These are phyloP conservation scores for Steinernema khuongi DNA, from an alignment of 1,140 invertebrate genomes.

Conservation along the genomic window DNA sequence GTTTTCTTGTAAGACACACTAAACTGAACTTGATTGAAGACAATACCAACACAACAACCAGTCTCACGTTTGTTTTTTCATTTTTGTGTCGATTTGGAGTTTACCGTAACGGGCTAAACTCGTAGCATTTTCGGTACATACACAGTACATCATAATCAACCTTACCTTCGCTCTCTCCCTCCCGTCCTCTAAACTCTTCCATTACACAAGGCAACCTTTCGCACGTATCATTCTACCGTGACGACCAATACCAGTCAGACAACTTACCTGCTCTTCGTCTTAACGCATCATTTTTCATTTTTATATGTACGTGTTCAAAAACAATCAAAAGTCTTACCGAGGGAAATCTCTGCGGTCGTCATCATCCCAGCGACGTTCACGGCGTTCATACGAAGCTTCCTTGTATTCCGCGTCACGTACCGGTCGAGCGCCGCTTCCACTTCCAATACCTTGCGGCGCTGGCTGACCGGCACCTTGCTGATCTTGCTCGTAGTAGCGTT, in stretches of 20 bases:
- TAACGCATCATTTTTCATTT: not conserved
- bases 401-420: not conserved
- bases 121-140: not conserved
- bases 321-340: not conserved
- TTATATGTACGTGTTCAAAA: not conserved
- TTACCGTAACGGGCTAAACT: constrained; percentile 9
- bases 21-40: constrained; percentile 4
- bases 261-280: not conserved
- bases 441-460: too few species aligned
- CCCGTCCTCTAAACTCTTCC: not conserved
- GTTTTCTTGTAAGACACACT: not conserved
- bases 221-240: not conserved
- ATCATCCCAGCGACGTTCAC: not conserved
- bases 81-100: not conserved
- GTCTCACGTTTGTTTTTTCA: not conserved
- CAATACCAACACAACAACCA: not conserved
- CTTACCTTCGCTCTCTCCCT: not conserved
- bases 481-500: not conserved
- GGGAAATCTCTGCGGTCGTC: not conserved
- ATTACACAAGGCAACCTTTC: not conserved
- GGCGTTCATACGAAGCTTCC: not conserved
- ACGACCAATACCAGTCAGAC: not conserved
- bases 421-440: not conserved
- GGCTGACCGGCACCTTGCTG: not conserved
- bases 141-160: not conserved